Conservation (phyloP, 2,113 vertebrate genomes). For the Oncorhynchus clarkii region DNA sequence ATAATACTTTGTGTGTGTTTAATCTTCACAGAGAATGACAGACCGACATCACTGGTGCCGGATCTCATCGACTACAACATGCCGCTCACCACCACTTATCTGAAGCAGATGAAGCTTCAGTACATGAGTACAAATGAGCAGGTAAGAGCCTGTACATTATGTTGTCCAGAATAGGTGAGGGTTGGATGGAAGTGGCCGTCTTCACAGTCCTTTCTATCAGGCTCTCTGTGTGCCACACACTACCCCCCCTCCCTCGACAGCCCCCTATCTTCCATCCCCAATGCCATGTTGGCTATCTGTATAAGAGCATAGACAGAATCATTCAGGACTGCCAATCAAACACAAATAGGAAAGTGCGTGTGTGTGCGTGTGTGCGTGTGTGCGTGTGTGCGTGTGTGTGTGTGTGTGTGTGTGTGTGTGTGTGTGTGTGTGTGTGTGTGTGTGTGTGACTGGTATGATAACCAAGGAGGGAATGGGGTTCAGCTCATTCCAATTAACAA, state of each 20-base stretch:
- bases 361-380: neutral
- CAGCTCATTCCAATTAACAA: constrained; percentile 65
- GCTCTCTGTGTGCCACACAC: neutral
- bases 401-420: neutral
- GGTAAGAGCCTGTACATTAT: constrained; percentile 70
- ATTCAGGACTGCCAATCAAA: constrained; percentile 24
- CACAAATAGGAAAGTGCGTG: neutral
- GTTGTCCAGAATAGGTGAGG: neutral
- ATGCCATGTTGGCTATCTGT: constrained; percentile 27
- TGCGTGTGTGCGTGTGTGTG: neutral
- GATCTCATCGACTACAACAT: constrained; percentile 99
- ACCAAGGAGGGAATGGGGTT: constrained; percentile 49
- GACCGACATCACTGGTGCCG: constrained; percentile 89
- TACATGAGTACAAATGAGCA: constrained; percentile 92
- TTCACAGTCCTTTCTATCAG: neutral
- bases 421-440: neutral
- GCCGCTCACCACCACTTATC: constrained; percentile 96
- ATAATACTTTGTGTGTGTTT: neutral
- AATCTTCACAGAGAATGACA: constrained; percentile 82
- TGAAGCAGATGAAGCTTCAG: constrained; percentile 97
- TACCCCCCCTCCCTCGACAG: neutral
- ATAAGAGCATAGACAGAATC: constrained; percentile 3
- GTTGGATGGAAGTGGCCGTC: neutral
- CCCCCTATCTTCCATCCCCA: neutral
- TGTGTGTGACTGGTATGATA: constrained; percentile 29